Conservation (phyloP, 1,140 invertebrate species). For the Bombyx mori region DNA sequence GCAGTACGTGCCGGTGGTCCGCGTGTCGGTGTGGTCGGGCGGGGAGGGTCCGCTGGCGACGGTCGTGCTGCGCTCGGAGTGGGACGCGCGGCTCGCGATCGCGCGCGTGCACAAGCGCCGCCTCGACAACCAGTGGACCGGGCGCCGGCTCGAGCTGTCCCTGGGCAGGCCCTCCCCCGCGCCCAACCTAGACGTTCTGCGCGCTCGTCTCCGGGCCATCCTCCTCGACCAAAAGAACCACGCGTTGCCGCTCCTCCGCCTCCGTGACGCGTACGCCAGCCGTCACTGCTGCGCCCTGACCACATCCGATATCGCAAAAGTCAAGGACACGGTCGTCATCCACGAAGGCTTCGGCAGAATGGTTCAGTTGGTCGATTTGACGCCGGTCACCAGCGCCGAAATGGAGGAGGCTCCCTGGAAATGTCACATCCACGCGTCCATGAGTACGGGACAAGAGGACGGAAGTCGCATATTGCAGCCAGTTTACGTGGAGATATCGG, state of each 20-base stretch:
- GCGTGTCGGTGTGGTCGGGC: slow-evolving; percentile 48
- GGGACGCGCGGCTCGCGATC: slow-evolving; percentile 82
- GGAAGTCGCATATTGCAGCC: slow-evolving; percentile 79
- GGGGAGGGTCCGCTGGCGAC: slow-evolving; percentile 55
- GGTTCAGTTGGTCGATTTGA: slow-evolving; percentile 72
- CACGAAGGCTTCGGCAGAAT: slow-evolving; percentile 75
- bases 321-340: slow-evolving; percentile 76
- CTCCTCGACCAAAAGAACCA: slow-evolving; percentile 79
- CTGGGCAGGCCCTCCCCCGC: slow-evolving; percentile 77
- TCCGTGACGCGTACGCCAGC: slow-evolving; percentile 87
- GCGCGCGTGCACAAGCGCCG: slow-evolving; percentile 85
- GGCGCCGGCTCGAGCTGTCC: slow-evolving; percentile 83
- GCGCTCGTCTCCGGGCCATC: slow-evolving; percentile 58
- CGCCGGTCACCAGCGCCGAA: slow-evolving; percentile 40
- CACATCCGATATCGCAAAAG: slow-evolving; percentile 83
- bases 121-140: slow-evolving; percentile 75
- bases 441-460: slow-evolving; percentile 70
- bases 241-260: slow-evolving; percentile 82
- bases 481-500: slow-evolving; percentile 78
- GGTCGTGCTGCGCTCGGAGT: slow-evolving; percentile 49
- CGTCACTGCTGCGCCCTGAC: slow-evolving; percentile 83
- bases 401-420: slow-evolving; percentile 61
- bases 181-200: slow-evolving; percentile 75
- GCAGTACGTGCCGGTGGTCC: slow-evolving; percentile 45
- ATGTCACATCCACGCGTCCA: slow-evolving; percentile 73